Evolutionary conservation across 2,888 invertebrate species (phyloP).

Genomic region (Timema podura): DNA sequence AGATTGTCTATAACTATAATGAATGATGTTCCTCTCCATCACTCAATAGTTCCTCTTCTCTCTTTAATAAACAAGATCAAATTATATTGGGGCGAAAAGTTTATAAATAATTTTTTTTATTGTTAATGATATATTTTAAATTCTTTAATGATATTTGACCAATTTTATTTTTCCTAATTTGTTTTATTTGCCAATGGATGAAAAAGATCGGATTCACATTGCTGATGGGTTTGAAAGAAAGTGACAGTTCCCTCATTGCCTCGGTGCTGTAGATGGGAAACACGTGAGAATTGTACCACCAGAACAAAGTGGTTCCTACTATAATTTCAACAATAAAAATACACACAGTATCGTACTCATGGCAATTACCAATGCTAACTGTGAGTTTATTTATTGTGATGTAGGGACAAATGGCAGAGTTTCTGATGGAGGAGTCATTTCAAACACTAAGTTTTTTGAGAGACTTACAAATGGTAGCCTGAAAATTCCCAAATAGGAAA

Average conservation of each 20-base stretch:
- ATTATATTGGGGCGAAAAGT: too few species aligned
- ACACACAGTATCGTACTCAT: conserved; percentile 30
- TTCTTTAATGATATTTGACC: too few species aligned
- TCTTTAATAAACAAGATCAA: too few species aligned
- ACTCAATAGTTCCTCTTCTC: too few species aligned
- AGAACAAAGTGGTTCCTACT: conserved; percentile 27
- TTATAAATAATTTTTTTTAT: too few species aligned
- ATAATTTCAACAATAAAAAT: conserved; percentile 30
- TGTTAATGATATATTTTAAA: too few species aligned
- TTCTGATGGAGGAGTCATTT: conserved; percentile 34
- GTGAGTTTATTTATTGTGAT: conserved; percentile 32
- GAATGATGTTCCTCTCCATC: too few species aligned
- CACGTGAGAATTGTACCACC: conserved; percentile 21
- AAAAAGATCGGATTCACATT: conserved; percentile 2
- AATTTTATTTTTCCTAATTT: neutral
- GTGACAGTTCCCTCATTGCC: conserved; percentile 15
- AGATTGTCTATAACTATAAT: too few species aligned
- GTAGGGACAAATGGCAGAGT: conserved; percentile 34
- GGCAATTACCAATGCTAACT: conserved; percentile 33
- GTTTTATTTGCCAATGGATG: conserved; percentile 14
- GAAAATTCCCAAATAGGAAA: neutral
- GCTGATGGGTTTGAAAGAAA: conserved; percentile 8
- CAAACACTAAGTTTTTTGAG: conserved; percentile 29
- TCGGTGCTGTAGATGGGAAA: conserved; percentile 1
- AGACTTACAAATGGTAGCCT: conserved; percentile 27